Conservation (phyloP, 2,113 vertebrate species). For the Epinephelus lanceolatus region DNA sequence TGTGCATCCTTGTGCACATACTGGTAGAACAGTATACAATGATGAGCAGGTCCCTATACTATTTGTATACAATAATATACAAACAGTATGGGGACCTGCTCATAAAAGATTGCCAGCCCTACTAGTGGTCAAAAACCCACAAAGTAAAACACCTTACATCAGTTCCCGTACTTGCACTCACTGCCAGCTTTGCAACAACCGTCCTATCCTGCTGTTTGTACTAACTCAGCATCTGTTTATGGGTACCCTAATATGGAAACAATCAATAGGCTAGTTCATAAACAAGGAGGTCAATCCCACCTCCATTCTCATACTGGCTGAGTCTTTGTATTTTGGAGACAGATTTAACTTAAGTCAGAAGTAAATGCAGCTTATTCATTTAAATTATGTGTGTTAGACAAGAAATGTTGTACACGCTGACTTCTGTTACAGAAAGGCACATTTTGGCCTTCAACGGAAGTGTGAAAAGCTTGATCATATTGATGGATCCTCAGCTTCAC, state of each 20-base stretch:
- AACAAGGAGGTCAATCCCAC: slow-evolving; percentile 17
- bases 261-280: slow-evolving; percentile 36
- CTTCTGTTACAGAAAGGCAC: no score
- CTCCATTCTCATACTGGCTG: neutral
- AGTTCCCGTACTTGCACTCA: neutral
- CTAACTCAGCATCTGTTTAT: slow-evolving; percentile 10
- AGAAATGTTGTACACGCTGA: neutral
- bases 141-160: neutral
- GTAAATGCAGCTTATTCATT: neutral
- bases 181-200: neutral
- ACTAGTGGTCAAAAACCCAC: neutral
- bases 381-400: no score
- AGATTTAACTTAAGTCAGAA: neutral
- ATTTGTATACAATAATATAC: no score
- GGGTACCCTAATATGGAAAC: slow-evolving; percentile 12
- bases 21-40: neutral
- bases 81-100: no score
- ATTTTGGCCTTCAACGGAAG: neutral
- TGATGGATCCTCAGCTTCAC: neutral
- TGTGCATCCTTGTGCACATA: neutral
- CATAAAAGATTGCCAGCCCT: neutral
- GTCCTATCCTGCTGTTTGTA: slow-evolving; percentile 15
- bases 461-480: neutral
- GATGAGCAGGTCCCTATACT: no score
- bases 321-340: neutral